Evolutionary conservation across 1,140 invertebrate genomes (phyloP).

Genomic region (Phenacoccus solenopsis): DNA sequence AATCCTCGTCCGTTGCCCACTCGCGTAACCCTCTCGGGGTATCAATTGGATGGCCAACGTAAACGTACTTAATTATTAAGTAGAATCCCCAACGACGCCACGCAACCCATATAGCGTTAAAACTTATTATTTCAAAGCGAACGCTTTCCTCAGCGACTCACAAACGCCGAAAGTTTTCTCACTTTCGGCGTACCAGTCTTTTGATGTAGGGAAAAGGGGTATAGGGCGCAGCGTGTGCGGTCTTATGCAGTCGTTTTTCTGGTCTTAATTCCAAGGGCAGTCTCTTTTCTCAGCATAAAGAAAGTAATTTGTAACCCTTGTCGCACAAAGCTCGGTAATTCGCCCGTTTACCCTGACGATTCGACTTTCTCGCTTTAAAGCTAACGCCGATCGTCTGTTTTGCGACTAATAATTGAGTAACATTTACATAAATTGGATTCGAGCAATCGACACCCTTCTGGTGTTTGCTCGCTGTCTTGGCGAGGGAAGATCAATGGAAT

Average conservation of each 20-base stretch:
- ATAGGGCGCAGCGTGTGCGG: neutral
- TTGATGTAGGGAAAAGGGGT: too few relatives aligned
- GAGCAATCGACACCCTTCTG: neutral
- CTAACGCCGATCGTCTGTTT: neutral
- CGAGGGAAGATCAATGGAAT: neutral
- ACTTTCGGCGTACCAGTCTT: neutral
- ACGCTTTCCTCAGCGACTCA: neutral
- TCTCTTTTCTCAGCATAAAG: neutral
- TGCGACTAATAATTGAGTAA: neutral
- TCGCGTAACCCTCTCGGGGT: neutral
- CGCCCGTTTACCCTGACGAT: neutral
- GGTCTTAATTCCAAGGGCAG: neutral
- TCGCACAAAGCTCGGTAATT: neutral
- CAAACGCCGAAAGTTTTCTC: neutral
- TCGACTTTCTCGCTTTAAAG: neutral
- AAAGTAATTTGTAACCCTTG: neutral
- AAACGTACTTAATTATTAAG: neutral
- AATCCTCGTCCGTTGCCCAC: neutral
- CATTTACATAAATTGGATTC: neutral
- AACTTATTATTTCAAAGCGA: neutral
- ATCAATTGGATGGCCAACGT: neutral
- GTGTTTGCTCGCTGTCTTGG: neutral
- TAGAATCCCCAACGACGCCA: neutral
- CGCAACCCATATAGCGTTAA: neutral
- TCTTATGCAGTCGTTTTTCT: slow-evolving; percentile 1